phyloP scores from a whole-genome alignment of 2,797 vertebrate genomes.

The Peromyscus eremicus region DNA sequence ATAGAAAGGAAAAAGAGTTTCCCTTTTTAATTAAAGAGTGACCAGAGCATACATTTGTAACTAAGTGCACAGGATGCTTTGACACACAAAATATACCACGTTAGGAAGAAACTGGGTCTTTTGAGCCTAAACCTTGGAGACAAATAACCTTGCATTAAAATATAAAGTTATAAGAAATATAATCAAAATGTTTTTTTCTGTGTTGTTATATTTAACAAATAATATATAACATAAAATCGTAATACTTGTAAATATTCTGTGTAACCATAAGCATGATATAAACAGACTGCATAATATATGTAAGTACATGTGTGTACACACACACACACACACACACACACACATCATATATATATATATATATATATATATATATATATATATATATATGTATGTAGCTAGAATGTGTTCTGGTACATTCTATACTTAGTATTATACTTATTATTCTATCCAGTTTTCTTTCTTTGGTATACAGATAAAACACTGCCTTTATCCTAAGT shows the following conservation, averaged over 20 bases:
- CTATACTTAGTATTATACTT: not conserved
- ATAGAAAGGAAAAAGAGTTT: not conserved
- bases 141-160: not conserved
- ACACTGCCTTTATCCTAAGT: not conserved
- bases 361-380: too few relatives aligned
- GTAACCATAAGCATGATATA: not conserved
- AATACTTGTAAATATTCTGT: not conserved
- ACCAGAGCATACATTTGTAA: not conserved
- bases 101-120: not conserved
- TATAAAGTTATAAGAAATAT: not conserved
- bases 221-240: not conserved
- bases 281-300: not conserved
- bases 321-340: too few relatives aligned
- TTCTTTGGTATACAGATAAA: not conserved
- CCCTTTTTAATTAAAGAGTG: not conserved
- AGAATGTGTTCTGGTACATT: not conserved
- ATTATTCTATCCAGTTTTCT: not conserved
- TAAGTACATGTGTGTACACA: not conserved
- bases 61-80: conserved; percentile 6
- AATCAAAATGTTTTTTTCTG: not conserved
- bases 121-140: not conserved
- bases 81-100: not conserved
- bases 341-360: not conserved
- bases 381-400: not conserved
- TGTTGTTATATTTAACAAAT: not conserved